Conservation (phyloP, 2,888 invertebrate genomes). For the Leptura quadrifasciata region DNA sequence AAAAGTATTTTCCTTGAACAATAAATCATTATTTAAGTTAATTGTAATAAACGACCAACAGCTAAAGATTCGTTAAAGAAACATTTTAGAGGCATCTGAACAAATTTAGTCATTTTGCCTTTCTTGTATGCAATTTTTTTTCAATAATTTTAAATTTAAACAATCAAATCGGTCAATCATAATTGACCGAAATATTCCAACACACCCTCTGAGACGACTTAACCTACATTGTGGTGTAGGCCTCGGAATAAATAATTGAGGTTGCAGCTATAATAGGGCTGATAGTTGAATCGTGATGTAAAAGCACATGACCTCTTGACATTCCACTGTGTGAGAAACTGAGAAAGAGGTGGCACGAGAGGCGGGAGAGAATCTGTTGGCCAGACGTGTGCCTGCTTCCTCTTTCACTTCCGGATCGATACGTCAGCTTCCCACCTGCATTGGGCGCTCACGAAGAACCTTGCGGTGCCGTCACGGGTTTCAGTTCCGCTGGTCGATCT, state of each 20-base stretch:
- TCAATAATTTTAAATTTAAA: too few relatives aligned
- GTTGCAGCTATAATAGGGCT: slow-evolving; percentile 32
- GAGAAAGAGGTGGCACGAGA: slow-evolving; percentile 38
- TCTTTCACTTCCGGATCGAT: slow-evolving; percentile 49
- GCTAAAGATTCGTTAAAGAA: too few relatives aligned
- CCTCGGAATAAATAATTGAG: slow-evolving; percentile 34
- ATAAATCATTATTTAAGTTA: too few relatives aligned
- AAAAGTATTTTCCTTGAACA: too few relatives aligned
- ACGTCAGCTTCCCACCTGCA: slow-evolving; percentile 50
- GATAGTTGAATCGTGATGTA: slow-evolving; percentile 32
- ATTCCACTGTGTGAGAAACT: slow-evolving; percentile 28
- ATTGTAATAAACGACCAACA: too few relatives aligned
- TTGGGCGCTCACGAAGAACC: slow-evolving; percentile 38
- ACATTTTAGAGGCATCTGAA: too few relatives aligned
- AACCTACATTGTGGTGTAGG: slow-evolving; percentile 16
- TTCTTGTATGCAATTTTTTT: too few relatives aligned
- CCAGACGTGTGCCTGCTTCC: slow-evolving; percentile 47
- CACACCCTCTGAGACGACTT: slow-evolving; percentile 8
- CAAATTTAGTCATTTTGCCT: too few relatives aligned
- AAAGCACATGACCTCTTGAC: slow-evolving; percentile 41
- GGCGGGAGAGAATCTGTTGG: slow-evolving; percentile 42
- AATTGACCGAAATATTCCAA: slow-evolving; percentile 28
- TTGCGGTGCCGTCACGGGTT: slow-evolving; percentile 36
- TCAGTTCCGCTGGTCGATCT: slow-evolving; percentile 23
- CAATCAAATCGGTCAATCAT: slow-evolving; percentile 20